These are phyloP conservation scores for Epinephelus moara DNA, from an alignment of 2,113 vertebrate genomes.

Conservation along the genomic window DNA sequence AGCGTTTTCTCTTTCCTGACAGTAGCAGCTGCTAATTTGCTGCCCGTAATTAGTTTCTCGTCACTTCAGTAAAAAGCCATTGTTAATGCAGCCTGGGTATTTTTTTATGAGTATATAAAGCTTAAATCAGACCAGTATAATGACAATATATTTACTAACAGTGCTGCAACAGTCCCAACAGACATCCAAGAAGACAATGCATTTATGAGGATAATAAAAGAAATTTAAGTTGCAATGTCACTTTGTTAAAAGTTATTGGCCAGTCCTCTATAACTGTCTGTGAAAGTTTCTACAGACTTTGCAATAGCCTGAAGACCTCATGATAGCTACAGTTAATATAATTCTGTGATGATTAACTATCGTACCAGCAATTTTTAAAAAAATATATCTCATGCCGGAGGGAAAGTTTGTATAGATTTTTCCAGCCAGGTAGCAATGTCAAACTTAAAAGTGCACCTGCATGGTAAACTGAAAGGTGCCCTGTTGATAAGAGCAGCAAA, in stretches of 20 bases:
- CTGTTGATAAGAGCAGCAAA: slow-evolving; percentile 51
- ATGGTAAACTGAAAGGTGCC: slow-evolving; percentile 48
- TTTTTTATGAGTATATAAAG: not conserved
- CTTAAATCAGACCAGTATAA: not conserved
- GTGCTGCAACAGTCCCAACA: not conserved
- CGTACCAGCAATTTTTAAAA: not conserved
- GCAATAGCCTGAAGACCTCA: not conserved
- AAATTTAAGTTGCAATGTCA: not conserved
- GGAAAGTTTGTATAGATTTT: slow-evolving; percentile 20
- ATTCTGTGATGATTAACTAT: slow-evolving; percentile 27
- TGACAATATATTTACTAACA: not conserved
- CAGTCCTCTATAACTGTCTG: not conserved
- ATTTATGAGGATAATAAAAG: not conserved
- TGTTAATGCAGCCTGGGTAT: not conserved
- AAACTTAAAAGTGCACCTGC: slow-evolving; percentile 45
- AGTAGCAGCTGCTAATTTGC: not conserved
- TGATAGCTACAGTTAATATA: slow-evolving; percentile 3
- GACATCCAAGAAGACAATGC: not conserved
- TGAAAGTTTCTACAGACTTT: slow-evolving; percentile 3
- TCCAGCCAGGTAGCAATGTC: slow-evolving; percentile 51
- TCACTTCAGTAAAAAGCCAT: not conserved
- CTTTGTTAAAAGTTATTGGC: slow-evolving; percentile 9
- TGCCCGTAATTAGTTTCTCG: not conserved
- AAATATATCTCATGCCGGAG: not conserved
- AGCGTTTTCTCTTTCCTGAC: not conserved